Evolutionary conservation across 2,888 invertebrate species (phyloP).

Genomic region (Xestobium rufovillosum): DNA sequence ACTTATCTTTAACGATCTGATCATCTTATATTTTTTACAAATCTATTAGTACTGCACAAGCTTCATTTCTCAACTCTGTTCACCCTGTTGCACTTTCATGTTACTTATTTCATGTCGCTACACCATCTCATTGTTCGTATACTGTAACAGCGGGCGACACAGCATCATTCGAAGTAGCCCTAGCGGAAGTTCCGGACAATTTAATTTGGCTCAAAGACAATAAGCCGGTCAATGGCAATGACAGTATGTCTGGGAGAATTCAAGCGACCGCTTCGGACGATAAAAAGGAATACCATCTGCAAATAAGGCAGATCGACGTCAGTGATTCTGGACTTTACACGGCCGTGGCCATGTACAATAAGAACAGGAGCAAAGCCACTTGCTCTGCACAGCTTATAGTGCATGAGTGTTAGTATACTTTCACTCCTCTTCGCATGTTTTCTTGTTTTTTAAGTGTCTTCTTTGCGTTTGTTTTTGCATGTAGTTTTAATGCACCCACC

Average conservation of each 20-base stretch:
- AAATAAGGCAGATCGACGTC: conserved; percentile 64
- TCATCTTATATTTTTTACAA: too few species aligned
- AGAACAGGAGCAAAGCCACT: conserved; percentile 68
- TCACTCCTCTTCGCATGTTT: conserved; percentile 9
- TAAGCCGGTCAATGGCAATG: conserved; percentile 65
- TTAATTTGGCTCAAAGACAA: conserved; percentile 87
- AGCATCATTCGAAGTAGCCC: conserved; percentile 71
- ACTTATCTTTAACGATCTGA: too few species aligned
- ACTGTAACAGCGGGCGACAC: conserved; percentile 66
- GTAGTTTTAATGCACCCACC: too few species aligned
- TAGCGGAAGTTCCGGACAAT: conserved; percentile 55
- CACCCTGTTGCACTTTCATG: too few species aligned
- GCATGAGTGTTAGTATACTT: conserved; percentile 62
- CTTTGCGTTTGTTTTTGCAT: too few species aligned
- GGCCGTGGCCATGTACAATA: conserved; percentile 78
- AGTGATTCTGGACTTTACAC: conserved; percentile 87
- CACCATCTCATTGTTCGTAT: too few species aligned
- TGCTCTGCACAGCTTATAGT: conserved; percentile 85
- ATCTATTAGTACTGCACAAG: too few species aligned
- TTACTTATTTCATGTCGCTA: too few species aligned
- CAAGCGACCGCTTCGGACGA: conserved; percentile 53
- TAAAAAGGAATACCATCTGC: conserved; percentile 60
- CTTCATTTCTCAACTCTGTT: too few species aligned
- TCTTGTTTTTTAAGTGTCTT: conserved; percentile 9
- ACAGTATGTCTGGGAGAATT: conserved; percentile 62